A percentile compares a stretch with the other conserved stretches of the same genome.
Conservation (phyloP, 2,888 invertebrate genomes). For the Melipona bicolor region DNA sequence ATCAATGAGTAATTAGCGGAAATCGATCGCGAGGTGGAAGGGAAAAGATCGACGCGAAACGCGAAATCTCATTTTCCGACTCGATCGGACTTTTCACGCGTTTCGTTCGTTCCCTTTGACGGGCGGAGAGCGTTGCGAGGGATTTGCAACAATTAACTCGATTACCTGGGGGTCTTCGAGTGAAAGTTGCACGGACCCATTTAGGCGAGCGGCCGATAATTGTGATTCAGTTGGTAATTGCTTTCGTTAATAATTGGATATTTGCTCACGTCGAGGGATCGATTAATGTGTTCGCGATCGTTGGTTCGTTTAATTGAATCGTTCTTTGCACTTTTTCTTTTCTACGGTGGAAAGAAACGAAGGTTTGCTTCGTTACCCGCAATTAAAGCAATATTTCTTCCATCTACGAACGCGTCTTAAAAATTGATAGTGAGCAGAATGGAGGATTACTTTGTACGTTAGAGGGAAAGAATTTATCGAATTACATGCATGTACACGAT, state of each 20-base stretch:
- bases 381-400: not conserved
- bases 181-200: conserved; percentile 38
- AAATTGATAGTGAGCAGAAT: not conserved
- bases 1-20: conserved; percentile 33
- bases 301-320: conserved; percentile 10
- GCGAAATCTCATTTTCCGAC: conserved; percentile 5
- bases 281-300: conserved; percentile 6
- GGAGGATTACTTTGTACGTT: not conserved
- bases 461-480: too few species aligned
- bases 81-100: conserved; percentile 3
- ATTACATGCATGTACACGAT: too few species aligned
- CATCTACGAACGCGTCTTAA: not conserved
- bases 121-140: not conserved
- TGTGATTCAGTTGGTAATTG: conserved; percentile 15
- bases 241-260: conserved; percentile 25
- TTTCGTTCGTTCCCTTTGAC: not conserved
- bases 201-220: conserved; percentile 19
- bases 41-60: conserved; percentile 24
- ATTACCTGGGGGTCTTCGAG: conserved; percentile 9
- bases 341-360: not conserved
- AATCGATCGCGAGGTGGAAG: conserved; percentile 9
- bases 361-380: not conserved
- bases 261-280: conserved; percentile 9
- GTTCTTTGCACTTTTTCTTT: not conserved
- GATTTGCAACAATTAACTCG: conserved; percentile 23